A percentile compares a stretch with the other conserved stretches of the same genome.
Evolutionary conservation across 2,797 vertebrate genomes (phyloP).

Genomic region (Delichon dasypus): DNA sequence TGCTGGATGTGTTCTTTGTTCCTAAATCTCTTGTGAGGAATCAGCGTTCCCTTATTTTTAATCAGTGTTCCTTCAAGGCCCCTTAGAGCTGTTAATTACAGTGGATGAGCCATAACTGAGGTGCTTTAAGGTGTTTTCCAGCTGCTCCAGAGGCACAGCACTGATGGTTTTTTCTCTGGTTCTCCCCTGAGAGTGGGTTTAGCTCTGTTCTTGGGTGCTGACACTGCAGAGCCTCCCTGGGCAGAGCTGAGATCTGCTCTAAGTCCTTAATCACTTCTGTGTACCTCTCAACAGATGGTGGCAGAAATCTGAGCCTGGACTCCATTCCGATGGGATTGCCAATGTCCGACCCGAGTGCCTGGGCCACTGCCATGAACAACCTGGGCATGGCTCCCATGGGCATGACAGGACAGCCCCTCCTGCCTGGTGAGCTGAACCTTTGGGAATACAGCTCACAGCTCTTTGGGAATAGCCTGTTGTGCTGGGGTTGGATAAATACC

Average conservation of each 20-base stretch:
- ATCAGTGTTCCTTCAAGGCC: background rate
- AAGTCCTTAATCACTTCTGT: background rate
- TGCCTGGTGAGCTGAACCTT: constrained; percentile 82
- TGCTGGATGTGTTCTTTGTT: background rate
- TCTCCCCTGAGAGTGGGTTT: background rate
- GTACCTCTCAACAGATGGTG: constrained; percentile 78
- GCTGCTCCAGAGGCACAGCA: background rate
- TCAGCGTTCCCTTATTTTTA: background rate
- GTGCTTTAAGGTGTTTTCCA: background rate
- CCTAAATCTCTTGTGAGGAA: background rate
- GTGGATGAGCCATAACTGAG: background rate
- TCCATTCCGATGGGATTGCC: constrained; percentile 88
- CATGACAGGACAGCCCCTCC: constrained; percentile 88
- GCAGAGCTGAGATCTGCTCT: background rate
- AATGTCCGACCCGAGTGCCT: constrained; percentile 90
- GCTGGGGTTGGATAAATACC: background rate
- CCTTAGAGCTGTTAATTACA: background rate
- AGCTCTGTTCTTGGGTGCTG: background rate
- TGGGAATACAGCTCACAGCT: background rate
- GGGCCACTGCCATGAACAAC: constrained; percentile 96
- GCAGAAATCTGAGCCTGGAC: constrained; percentile 86
- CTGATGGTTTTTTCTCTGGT: background rate
- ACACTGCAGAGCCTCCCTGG: background rate
- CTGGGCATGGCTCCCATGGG: constrained; percentile 92
- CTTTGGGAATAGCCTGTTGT: background rate